phyloP scores from a whole-genome alignment of 2,113 vertebrate species.

The Narcine bancroftii region DNA sequence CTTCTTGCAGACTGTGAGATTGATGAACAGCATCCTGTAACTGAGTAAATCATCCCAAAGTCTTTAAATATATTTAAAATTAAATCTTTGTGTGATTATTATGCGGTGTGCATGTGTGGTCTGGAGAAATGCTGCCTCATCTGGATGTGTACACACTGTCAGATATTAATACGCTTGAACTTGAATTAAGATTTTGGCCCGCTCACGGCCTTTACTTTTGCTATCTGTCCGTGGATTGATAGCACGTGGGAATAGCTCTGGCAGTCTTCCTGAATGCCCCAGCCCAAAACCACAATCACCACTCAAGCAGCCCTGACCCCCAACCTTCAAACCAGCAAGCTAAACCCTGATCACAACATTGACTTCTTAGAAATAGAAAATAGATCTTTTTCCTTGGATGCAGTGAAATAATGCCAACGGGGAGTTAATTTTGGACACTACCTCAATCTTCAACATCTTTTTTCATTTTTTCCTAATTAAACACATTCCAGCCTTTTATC shows the following conservation, averaged over 20 bases:
- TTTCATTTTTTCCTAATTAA: slow-evolving; percentile 18
- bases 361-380: neutral
- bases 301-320: neutral
- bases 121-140: no score
- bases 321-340: neutral
- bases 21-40: no score
- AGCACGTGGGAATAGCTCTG: neutral
- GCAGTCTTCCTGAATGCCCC: neutral
- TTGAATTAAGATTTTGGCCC: no score
- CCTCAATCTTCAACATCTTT: neutral
- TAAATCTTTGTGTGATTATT: no score
- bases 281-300: neutral
- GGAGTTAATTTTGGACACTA: neutral
- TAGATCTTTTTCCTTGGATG: neutral
- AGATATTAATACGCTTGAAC: no score
- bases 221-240: neutral
- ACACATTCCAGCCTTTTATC: neutral
- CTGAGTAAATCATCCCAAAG: no score
- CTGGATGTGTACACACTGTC: no score
- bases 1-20: no score
- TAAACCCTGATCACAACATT: neutral
- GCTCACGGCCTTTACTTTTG: no score
- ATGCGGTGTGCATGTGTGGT: no score
- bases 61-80: no score
- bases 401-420: neutral